Conservation (phyloP, 2,113 vertebrate genomes). For the Electrona antarctica region DNA sequence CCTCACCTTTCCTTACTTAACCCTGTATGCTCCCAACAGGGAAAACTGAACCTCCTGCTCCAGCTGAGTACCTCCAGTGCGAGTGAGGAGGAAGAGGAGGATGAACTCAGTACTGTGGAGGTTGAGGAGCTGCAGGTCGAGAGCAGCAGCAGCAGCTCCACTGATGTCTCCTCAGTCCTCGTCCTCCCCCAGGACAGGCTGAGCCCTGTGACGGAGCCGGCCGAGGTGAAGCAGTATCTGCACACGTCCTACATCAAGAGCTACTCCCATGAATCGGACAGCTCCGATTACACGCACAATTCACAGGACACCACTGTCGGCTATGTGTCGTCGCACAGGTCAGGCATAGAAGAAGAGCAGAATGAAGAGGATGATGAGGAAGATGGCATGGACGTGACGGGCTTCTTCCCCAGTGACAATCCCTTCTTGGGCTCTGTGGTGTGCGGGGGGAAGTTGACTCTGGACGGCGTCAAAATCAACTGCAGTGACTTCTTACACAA, state of each 20-base stretch:
- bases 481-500: conserved; percentile 68
- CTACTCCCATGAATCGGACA: conserved; percentile 74
- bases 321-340: conserved; percentile 69
- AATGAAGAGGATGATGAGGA: conserved; percentile 44
- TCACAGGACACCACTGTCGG: conserved; percentile 67
- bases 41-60: conserved; percentile 56
- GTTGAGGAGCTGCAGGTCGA: conserved; percentile 69
- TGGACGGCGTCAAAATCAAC: conserved; percentile 77
- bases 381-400: conserved; percentile 8
- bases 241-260: conserved; percentile 75
- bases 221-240: conserved; percentile 23
- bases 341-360: conserved; percentile 36
- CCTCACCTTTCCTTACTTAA: background rate
- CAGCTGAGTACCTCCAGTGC: conserved; percentile 43
- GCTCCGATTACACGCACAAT: conserved; percentile 62
- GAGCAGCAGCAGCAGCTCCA: background rate
- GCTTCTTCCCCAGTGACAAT: conserved; percentile 64
- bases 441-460: conserved; percentile 70
- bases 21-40: conserved; percentile 43
- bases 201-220: background rate
- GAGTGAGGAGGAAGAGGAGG: conserved; percentile 60
- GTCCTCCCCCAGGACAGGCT: background rate
- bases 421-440: conserved; percentile 41
- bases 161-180: background rate
- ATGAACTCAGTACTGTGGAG: conserved; percentile 62